Base-by-base conservation (phyloP, 2,888 invertebrate genomes). In the Proisotoma minuta region DNA sequence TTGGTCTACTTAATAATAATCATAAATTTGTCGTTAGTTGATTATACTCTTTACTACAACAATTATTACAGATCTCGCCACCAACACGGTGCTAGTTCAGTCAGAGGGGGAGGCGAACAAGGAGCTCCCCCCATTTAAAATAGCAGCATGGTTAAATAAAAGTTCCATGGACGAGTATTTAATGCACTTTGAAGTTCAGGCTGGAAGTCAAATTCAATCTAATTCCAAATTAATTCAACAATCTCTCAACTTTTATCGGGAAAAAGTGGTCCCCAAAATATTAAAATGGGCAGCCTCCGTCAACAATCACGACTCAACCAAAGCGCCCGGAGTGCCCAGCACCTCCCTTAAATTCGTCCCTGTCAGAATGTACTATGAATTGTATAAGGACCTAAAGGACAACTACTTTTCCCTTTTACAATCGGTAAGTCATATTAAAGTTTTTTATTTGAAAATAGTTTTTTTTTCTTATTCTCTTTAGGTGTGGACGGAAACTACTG, bases 401-500 rank as follows among this genome's bases (percentile, higher is more conserved):
- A 91, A 87, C 77, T 90, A 94, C 82, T 89, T 88, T 0, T 80
- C 82, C 62, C 80, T 84, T 64, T 83, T 91, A 76, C 84, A 89
- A 10, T 81, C 87, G 81, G 88, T 87, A 77, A 75, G 70, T 66
- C 18, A 12, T 43, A 12, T 43, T 5, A 4, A n/a, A 12, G 18
- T 43, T n/a, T n/a, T 43, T 5, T n/a, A 43, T n/a, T 43, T 43
- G 8, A 34, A n/a, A n/a, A n/a, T 34, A 34, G 34, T 34, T 10
- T 34, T 10, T 34, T 34, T 34, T 10, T 34, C 34, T 34, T 34
- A 34, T 10, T 15, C 8, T 10, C 15, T 34, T 34, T 34, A 89
- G 85, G 84, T 85, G 67, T 98, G 97, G 97, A 85, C 89, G 3
- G 94, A 95, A 79, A 87, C 84, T 66, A 98, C 98, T 4, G 93